Conservation (phyloP, 2,888 invertebrate species). For the Oligia fasciuncula region DNA sequence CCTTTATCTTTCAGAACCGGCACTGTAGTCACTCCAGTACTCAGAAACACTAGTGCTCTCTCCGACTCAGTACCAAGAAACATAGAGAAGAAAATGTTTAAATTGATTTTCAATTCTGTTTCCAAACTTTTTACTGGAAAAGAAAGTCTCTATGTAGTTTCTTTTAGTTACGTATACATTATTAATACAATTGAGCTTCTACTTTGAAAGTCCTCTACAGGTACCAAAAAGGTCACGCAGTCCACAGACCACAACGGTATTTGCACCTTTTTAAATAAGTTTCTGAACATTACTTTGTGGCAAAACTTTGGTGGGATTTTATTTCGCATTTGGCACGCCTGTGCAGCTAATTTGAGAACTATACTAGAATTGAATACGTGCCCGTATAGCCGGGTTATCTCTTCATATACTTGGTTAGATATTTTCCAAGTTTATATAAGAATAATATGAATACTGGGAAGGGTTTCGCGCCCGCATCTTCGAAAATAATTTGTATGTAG, state of each 20-base stretch:
- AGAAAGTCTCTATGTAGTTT: constrained; percentile 33
- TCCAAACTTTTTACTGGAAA: constrained; percentile 30
- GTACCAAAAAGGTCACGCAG: constrained; percentile 41
- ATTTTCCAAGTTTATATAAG: constrained; percentile 64
- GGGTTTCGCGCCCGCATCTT: constrained; percentile 73
- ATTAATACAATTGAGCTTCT: constrained; percentile 34
- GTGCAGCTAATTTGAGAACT: constrained; percentile 47
- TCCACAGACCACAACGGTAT: constrained; percentile 49
- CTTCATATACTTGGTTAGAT: constrained; percentile 43
- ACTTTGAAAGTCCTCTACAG: constrained; percentile 35
- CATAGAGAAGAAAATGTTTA: constrained; percentile 38
- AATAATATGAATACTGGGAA: constrained; percentile 71
- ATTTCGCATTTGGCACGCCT: constrained; percentile 51
- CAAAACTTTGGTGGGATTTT: constrained; percentile 51
- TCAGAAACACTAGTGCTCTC: constrained; percentile 19
- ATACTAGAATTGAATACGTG: constrained; percentile 47
- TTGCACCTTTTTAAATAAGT: constrained; percentile 60
- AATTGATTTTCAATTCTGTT: constrained; percentile 52
- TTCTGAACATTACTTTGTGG: constrained; percentile 49
- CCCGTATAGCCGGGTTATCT: constrained; percentile 54
- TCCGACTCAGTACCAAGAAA: constrained; percentile 5
- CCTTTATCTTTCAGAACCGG: constrained; percentile 47
- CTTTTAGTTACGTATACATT: constrained; percentile 36
- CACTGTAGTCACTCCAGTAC: constrained; percentile 25
- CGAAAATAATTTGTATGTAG: constrained; percentile 80